Evolutionary conservation across 2,113 vertebrate genomes (phyloP), one percentile per base, ranked within the genome.

Genomic region (Neopipo cinnamomea): DNA sequence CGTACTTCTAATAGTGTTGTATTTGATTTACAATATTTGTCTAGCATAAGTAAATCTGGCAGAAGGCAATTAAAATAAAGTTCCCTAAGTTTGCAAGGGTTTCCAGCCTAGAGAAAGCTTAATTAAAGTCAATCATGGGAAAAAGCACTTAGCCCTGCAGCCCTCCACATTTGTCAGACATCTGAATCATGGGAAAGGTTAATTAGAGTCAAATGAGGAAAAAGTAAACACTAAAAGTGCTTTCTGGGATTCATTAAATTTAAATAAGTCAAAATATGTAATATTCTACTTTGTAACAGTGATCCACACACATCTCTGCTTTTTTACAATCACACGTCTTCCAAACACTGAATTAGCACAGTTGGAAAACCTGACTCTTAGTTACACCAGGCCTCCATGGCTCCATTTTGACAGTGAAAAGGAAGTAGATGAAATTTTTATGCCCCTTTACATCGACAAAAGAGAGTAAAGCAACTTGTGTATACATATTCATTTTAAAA

Each of bases 121-220:
- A 97, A 97, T 97, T 97, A 97, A 97, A 97, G 97, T 97, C 95
- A 97, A 88, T 97, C 95, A 94, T 78, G 65, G 90, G 85, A 91
- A 94, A 97, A 96, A 90, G 33, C 95, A 95, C 90, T 97, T 97
- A 97, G 95, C 94, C 91, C 91, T 85, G 74, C 72, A 95, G 85
- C 67, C 87, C 75, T 97, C 87, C 87, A 73, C 93, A 95, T 97
- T 96, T 97, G 90, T 97, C 95, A 97, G 96, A 96, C 90, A 96
- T 96, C 89, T 95, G 96, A 97, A 97, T 97, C 89, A 93, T 88
- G 91, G 83, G 81, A 97, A 97, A 96, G 95, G 95, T 97, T 97
- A 97, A 97, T 97, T 96, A 96, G 90, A 97, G 94, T 89, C 90
- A 97, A 95, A 93, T 8, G 44, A 96, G 74, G 94, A 84, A 96